Percentiles rank a stretch among this genome's conserved stretches.
phyloP scores from a whole-genome alignment of 2,113 vertebrate genomes.

The Sylvietta virens region DNA sequence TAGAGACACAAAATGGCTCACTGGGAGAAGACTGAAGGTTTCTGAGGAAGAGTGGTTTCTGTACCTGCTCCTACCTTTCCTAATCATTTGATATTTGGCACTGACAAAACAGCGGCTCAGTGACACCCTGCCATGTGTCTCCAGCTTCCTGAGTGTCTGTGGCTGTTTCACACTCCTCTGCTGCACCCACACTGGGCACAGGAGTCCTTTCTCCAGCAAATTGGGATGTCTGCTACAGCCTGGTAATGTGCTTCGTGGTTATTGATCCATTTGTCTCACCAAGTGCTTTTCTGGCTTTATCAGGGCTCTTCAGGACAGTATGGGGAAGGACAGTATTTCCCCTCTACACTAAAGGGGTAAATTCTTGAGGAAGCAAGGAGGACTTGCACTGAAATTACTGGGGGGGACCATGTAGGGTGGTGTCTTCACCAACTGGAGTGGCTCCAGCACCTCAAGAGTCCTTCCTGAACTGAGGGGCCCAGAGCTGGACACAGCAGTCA shows the following conservation, averaged over 20 bases:
- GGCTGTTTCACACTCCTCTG: background rate
- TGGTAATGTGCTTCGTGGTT: accelerated
- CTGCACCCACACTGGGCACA: background rate
- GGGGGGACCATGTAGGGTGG: accelerated
- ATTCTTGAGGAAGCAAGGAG: background rate
- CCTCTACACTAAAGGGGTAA: background rate
- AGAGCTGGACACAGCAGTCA: background rate
- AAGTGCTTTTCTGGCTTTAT: background rate
- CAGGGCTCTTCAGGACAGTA: background rate
- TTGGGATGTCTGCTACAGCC: background rate
- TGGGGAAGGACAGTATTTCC: background rate
- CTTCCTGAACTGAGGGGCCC: background rate
- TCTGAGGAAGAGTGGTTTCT: background rate
- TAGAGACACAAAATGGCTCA: background rate
- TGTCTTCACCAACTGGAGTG: background rate
- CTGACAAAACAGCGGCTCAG: too few species aligned
- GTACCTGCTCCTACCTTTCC: background rate
- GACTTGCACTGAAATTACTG: background rate
- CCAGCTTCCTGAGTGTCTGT: background rate
- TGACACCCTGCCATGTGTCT: background rate
- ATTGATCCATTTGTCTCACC: background rate
- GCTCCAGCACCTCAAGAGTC: background rate
- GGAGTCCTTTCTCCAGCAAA: background rate
- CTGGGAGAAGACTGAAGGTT: background rate
- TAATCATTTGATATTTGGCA: background rate